phyloP scores from a whole-genome alignment of 1,140 invertebrate genomes.

The Drosophila lacertosa region DNA sequence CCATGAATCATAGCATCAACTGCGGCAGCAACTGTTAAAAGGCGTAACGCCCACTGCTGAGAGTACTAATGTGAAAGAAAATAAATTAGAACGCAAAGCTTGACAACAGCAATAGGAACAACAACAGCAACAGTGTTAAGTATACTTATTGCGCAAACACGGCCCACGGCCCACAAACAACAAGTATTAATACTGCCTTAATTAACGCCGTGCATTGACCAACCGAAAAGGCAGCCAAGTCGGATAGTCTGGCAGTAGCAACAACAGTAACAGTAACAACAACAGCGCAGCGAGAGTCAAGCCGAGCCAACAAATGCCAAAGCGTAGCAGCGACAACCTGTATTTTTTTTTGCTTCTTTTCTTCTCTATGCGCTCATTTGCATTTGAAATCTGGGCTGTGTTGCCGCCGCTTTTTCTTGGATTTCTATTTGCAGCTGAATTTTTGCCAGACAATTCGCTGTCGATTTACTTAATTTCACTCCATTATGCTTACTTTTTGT shows the following conservation, averaged over 20 bases:
- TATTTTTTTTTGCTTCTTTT: slow-evolving; percentile 32
- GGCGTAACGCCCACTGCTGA: slow-evolving; percentile 30
- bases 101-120: slow-evolving; percentile 2
- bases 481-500: slow-evolving; percentile 46
- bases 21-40: slow-evolving; percentile 45
- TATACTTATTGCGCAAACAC: slow-evolving; percentile 43
- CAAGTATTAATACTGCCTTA: slow-evolving; percentile 31
- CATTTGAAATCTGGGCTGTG: slow-evolving; percentile 35
- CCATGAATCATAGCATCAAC: slow-evolving; percentile 59
- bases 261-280: slow-evolving; percentile 22
- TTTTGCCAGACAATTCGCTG: slow-evolving; percentile 40
- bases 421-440: slow-evolving; percentile 39
- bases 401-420: slow-evolving; percentile 32
- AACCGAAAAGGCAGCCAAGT: slow-evolving; percentile 26
- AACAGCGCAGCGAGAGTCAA: slow-evolving; percentile 21
- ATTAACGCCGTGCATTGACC: slow-evolving; percentile 49
- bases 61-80: slow-evolving; percentile 24
- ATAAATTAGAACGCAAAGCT: slow-evolving; percentile 27
- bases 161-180: slow-evolving; percentile 18
- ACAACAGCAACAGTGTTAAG: slow-evolving; percentile 20
- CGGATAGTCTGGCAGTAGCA: slow-evolving; percentile 1
- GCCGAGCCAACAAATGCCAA: slow-evolving; percentile 41
- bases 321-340: slow-evolving; percentile 52
- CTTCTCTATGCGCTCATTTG: slow-evolving; percentile 40
- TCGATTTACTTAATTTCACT: slow-evolving; percentile 41